These are phyloP conservation scores for Poecile atricapillus DNA, from an alignment of 2,113 vertebrate genomes.

Conservation along the genomic window DNA sequence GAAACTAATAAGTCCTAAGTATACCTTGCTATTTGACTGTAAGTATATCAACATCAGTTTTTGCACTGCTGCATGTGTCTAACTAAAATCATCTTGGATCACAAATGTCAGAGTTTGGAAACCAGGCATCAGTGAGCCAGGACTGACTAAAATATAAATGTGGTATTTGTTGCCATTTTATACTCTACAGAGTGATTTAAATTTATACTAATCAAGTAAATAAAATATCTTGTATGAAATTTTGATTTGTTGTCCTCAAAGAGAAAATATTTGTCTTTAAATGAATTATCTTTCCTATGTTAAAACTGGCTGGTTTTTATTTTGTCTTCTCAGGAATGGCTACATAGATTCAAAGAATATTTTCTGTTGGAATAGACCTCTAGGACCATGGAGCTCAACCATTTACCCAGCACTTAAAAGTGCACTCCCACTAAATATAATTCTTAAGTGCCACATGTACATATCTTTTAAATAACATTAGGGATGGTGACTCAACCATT, in stretches of 20 bases:
- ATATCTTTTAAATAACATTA: neutral
- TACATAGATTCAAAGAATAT: neutral
- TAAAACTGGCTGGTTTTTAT: neutral
- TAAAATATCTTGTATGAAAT: neutral
- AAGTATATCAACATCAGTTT: neutral
- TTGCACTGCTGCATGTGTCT: neutral
- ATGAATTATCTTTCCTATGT: neutral
- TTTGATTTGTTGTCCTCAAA: neutral
- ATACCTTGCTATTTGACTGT: neutral
- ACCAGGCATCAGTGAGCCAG: neutral
- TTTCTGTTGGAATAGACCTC: neutral
- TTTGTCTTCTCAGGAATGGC: neutral
- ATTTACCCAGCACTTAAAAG: neutral
- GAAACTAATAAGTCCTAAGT: neutral
- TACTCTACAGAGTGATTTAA: neutral
- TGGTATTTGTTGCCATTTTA: neutral
- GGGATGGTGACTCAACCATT: neutral
- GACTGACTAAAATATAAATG: neutral
- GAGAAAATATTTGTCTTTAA: neutral
- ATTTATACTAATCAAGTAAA: neutral
- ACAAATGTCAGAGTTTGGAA: neutral
- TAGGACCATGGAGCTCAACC: neutral
- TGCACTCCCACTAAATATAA: neutral
- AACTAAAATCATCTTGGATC: neutral
- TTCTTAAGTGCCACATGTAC: neutral